Conservation (phyloP, 2,888 invertebrate species). For the Crocallis elinguaria region DNA sequence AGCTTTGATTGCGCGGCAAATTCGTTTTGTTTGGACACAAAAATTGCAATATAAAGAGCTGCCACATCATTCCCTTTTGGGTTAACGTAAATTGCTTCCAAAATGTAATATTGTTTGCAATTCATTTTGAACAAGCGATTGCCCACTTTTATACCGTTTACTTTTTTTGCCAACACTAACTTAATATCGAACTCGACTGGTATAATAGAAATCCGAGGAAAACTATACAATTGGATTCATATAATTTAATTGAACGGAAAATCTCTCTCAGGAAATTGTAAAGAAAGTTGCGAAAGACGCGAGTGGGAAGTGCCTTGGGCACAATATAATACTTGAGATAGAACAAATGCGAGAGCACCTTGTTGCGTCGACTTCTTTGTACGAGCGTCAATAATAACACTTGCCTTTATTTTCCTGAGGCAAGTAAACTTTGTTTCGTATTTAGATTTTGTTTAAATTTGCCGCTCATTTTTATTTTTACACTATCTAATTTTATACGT, state of each 20-base stretch:
- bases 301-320: slow-evolving; percentile 65
- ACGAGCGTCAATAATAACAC: slow-evolving; percentile 64
- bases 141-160: slow-evolving; percentile 75
- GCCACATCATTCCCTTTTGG: slow-evolving; percentile 85
- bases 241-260: slow-evolving; percentile 74
- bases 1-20: slow-evolving; percentile 85
- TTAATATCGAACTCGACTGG: slow-evolving; percentile 62
- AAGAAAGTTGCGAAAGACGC: slow-evolving; percentile 67
- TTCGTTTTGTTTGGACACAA: slow-evolving; percentile 85
- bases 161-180: slow-evolving; percentile 68
- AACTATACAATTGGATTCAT: slow-evolving; percentile 69
- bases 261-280: slow-evolving; percentile 68
- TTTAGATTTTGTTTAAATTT: neutral
- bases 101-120: slow-evolving; percentile 84
- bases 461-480: neutral
- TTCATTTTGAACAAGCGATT: slow-evolving; percentile 81
- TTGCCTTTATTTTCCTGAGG: slow-evolving; percentile 51
- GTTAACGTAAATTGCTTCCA: slow-evolving; percentile 83
- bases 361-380: slow-evolving; percentile 63
- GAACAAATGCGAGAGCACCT: slow-evolving; percentile 69
- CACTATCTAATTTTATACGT: no score
- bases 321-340: slow-evolving; percentile 69
- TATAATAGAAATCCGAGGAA: slow-evolving; percentile 58
- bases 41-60: slow-evolving; percentile 85
- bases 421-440: slow-evolving; percentile 29